Percentiles rank a stretch among this genome's conserved stretches.
phyloP scores from a whole-genome alignment of 2,888 invertebrate genomes.

The Eristalinus sepulchralis region DNA sequence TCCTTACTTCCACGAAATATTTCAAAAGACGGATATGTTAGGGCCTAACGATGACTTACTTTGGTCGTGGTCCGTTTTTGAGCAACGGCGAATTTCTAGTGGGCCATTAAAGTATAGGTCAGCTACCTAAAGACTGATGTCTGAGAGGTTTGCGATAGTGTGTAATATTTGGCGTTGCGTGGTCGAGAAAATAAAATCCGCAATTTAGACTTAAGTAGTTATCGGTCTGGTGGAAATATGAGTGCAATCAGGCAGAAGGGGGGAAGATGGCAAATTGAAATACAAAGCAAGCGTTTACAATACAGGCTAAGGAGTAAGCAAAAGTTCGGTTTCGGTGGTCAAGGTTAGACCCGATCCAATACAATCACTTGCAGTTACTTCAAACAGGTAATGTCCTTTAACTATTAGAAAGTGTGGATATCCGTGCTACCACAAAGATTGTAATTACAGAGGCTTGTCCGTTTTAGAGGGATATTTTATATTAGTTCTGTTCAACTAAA shows the following conservation, averaged over 20 bases:
- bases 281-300: too few species aligned
- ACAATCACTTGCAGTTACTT: too few species aligned
- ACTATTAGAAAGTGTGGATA: too few species aligned
- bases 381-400: too few species aligned
- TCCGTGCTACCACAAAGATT: too few species aligned
- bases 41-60: neutral
- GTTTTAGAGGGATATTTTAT: too few species aligned
- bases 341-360: too few species aligned
- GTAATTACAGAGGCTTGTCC: too few species aligned
- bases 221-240: neutral
- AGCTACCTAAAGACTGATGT: neutral
- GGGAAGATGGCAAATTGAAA: neutral
- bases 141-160: neutral
- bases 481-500: too few species aligned
- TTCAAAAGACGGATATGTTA: neutral
- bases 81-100: neutral
- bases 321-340: too few species aligned
- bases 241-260: neutral
- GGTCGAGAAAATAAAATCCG: neutral
- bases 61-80: neutral
- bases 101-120: neutral
- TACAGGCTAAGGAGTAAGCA: too few species aligned
- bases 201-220: neutral
- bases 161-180: neutral
- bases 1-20: constrained; percentile 6